Base-by-base conservation (phyloP, 2,888 invertebrate species). In the Molorchus minor region DNA sequence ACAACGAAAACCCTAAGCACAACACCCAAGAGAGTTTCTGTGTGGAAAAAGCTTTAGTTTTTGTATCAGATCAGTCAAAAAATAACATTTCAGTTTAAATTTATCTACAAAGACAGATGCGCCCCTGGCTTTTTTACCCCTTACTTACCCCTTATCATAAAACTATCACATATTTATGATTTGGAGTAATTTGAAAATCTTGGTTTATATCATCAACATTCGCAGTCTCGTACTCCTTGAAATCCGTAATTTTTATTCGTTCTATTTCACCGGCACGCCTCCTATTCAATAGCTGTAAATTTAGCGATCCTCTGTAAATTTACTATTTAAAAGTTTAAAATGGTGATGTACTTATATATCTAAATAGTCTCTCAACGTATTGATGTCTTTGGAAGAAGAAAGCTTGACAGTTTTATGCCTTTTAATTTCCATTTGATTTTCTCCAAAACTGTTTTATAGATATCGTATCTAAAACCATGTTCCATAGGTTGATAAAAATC, bases 241-340 rank as follows among this genome's bases (percentile, higher is more conserved):
- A 56, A 59, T 64, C 56, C 21, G 33, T 16, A 17, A 65, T 59
- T 29, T 56, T 44, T 8, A 49, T 38, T 51, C 51, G 21, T 43
- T 65, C 58, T 20, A 61, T 46, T 58, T 61, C 61, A 8, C 65
- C 61, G 36, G 65, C 61, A 15, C 65, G 36, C 17, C 61, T 46
- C 29, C 61, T 43, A 45, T 65, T 65, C 20, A 61, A 65, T n/a
- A 62, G 19, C 49, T 64, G 64, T 36, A 67, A 38, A n/a, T 55
- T 40, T 46, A 55, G 16, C 12, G 20, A 40, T 17, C 12, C 12
- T 19, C 29, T 35, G 45, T 17, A 55, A 55, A 55, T 2, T 29
- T 38, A 12, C 46, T 13, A 1, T 40, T 38, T 19, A 55, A 40
- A 46, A 29, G 25, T 30, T 46, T 29, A 12, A 55, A 16, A 46